A percentile compares a stretch with the other conserved stretches of the same genome.
Conservation (phyloP, 2,888 invertebrate genomes). For the Coelopa pilipes region DNA sequence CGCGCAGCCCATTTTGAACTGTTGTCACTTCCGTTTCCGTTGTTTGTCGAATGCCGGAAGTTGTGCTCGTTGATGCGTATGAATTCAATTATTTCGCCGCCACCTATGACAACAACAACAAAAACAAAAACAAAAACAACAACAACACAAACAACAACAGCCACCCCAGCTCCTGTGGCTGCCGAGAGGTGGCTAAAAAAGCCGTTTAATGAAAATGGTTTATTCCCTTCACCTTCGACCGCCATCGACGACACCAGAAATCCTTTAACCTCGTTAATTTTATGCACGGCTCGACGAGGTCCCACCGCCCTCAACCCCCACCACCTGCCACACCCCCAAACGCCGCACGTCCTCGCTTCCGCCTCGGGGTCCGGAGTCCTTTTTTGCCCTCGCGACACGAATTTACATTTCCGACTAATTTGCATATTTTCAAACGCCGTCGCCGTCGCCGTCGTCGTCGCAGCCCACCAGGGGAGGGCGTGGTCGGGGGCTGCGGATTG, state of each 20-base stretch:
- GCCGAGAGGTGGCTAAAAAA: constrained; percentile 6
- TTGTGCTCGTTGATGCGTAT: constrained; percentile 61
- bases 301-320: neutral
- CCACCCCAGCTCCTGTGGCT: constrained; percentile 38
- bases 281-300: constrained; percentile 49
- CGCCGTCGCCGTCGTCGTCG: neutral
- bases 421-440: constrained; percentile 55
- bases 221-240: constrained; percentile 30
- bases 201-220: constrained; percentile 51
- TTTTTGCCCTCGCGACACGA: constrained; percentile 43
- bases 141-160: constrained; percentile 42
- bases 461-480: too few species aligned
- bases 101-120: constrained; percentile 52
- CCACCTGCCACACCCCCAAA: constrained; percentile 27
- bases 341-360: constrained; percentile 24
- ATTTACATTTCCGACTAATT: constrained; percentile 61
- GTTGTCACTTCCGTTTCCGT: constrained; percentile 45
- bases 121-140: constrained; percentile 35
- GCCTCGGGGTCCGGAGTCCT: constrained; percentile 30
- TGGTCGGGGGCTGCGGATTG: too few species aligned
- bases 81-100: constrained; percentile 64
- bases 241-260: constrained; percentile 25
- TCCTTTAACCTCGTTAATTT: constrained; percentile 59
- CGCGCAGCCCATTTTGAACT: constrained; percentile 1
- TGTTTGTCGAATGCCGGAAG: constrained; percentile 42